Conservation (phyloP, 1,140 invertebrate species). For the Drosophila murphyi region DNA sequence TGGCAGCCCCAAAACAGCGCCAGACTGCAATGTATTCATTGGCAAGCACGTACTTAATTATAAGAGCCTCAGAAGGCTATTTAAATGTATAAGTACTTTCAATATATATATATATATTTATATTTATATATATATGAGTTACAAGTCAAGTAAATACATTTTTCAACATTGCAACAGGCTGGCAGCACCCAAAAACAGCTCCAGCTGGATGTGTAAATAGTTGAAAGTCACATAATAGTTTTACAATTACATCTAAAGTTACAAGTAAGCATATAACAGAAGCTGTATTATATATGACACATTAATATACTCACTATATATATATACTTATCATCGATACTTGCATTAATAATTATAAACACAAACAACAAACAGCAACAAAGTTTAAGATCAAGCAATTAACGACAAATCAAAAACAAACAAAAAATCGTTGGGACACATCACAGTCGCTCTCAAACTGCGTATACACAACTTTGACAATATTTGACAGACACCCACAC, state of each 20-base stretch:
- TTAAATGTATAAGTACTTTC: slow-evolving; percentile 23
- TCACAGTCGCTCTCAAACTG: neutral
- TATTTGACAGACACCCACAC: slow-evolving; percentile 51
- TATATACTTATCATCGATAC: slow-evolving; percentile 34
- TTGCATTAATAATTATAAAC: neutral
- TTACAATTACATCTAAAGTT: neutral
- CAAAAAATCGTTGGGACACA: slow-evolving; percentile 38
- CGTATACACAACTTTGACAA: slow-evolving; percentile 66
- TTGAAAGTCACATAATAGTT: neutral
- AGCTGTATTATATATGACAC: slow-evolving; percentile 72
- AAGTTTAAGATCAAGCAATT: slow-evolving; percentile 65
- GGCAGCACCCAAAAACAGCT: neutral
- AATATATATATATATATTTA: neutral
- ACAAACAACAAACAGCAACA: slow-evolving; percentile 28
- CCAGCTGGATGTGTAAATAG: slow-evolving; percentile 6
- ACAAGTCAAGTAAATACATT: slow-evolving; percentile 15
- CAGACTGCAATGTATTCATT: slow-evolving; percentile 59
- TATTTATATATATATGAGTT: neutral
- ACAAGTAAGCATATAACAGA: slow-evolving; percentile 60
- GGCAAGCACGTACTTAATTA: neutral
- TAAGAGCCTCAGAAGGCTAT: slow-evolving; percentile 19
- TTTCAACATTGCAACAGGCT: slow-evolving; percentile 19
- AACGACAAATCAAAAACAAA: slow-evolving; percentile 69
- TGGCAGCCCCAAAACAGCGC: neutral
- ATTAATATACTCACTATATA: slow-evolving; percentile 44